Evolutionary conservation across 2,888 invertebrate genomes (phyloP), one percentile per base, ranked within the genome.

Genomic region (Miltochrista miniata): DNA sequence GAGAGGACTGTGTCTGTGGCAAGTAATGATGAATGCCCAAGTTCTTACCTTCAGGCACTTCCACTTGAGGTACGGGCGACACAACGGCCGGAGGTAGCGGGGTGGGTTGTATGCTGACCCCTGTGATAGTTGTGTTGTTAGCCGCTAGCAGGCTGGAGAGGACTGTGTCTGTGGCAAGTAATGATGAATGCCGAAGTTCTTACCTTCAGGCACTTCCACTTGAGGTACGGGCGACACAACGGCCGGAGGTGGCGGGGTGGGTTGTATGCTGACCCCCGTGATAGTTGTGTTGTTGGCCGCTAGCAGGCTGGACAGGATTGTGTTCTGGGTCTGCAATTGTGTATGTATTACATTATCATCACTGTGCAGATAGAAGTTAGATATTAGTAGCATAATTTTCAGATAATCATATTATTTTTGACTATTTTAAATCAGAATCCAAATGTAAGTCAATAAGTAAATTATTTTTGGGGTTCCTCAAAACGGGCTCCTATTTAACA

Each of bases 291-390:
- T 85, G 15, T 81, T 80, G 0, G 85, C 82, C 0, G 85, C 87
- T 0, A 90, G 68, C 0, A 90, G 70, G 48, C 86, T 88, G 0
- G 87, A 85, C 1, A 90, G 61, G 1, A 90, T 90, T 1, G 85
- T 85, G 68, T 90, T 90, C 43, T 90, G 89, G 0, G 87, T 85
- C 87, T 89, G 82, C 0, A n/a, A n/a, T n/a, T n/a, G n/a, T n/a
- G n/a, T n/a, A n/a, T n/a, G n/a, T n/a, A n/a, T n/a, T n/a, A n/a
- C n/a, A n/a, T n/a, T n/a, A n/a, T n/a, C n/a, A n/a, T n/a, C n/a
- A n/a, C n/a, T n/a, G n/a, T n/a, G n/a, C n/a, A n/a, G n/a, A n/a
- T n/a, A n/a, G n/a, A n/a, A n/a, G n/a, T n/a, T n/a, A n/a, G n/a
- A n/a, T n/a, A n/a, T n/a, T n/a, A n/a, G n/a, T n/a, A n/a, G n/a